Evolutionary conservation across 2,797 vertebrate species (phyloP).

Genomic region (Pristis pectinata): DNA sequence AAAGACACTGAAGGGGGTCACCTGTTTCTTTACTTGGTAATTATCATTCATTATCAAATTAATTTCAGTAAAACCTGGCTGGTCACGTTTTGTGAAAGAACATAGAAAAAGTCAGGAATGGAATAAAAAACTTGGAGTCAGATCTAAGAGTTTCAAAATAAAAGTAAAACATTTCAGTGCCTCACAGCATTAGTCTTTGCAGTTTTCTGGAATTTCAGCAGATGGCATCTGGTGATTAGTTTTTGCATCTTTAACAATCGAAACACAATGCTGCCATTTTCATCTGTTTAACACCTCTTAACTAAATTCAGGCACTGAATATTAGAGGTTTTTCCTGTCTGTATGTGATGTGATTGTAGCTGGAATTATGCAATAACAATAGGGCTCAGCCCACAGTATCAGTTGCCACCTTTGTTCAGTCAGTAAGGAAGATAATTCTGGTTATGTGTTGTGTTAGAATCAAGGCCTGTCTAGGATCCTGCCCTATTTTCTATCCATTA

Average conservation of each 20-base stretch:
- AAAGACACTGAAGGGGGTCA: too few relatives aligned
- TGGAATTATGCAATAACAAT: not conserved
- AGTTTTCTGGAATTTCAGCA: conserved; percentile 16
- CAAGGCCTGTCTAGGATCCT: not conserved
- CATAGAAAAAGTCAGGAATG: not conserved
- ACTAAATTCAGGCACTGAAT: not conserved
- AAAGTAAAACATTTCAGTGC: not conserved
- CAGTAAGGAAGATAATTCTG: not conserved
- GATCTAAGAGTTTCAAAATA: too few relatives aligned
- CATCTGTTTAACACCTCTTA: not conserved
- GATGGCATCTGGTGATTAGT: conserved; percentile 12
- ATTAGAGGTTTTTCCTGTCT: not conserved
- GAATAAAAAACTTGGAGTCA: not conserved
- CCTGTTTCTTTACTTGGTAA: too few relatives aligned
- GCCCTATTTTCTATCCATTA: not conserved
- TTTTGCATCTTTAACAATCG: not conserved
- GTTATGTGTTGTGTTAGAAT: not conserved
- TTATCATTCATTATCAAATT: not conserved
- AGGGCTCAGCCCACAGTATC: not conserved
- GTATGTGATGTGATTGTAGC: not conserved
- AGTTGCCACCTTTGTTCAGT: not conserved
- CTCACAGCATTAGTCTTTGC: not conserved
- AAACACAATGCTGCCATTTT: not conserved
- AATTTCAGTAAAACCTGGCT: not conserved
- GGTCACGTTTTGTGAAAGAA: not conserved